A percentile compares a stretch with the other conserved stretches of the same genome.
Conservation (phyloP, 2,888 invertebrate genomes). For the Limnephilus lunatus region DNA sequence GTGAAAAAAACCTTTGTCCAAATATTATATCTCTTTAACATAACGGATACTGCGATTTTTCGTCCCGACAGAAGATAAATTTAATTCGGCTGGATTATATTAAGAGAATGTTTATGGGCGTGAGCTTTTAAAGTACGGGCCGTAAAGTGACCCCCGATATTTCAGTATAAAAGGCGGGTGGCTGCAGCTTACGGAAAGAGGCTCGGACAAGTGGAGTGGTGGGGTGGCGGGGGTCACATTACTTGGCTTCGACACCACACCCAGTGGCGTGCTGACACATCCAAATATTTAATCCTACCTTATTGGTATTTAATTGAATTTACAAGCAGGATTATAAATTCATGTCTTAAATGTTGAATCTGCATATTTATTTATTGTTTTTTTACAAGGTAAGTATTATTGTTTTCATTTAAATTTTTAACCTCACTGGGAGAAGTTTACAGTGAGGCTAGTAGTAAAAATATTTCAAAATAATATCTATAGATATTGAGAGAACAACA, state of each 20-base stretch:
- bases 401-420: too few relatives aligned
- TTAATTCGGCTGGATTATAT: conserved; percentile 35
- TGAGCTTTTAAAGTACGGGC: conserved; percentile 48
- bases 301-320: not conserved
- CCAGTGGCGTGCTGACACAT: conserved; percentile 6
- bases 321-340: not conserved
- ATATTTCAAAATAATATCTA: too few relatives aligned
- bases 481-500: too few relatives aligned
- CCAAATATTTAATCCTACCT: not conserved
- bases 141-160: conserved; percentile 43
- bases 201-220: not conserved
- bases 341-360: too few relatives aligned
- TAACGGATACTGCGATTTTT: conserved; percentile 36
- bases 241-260: conserved; percentile 2
- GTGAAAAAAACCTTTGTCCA: not conserved
- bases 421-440: too few relatives aligned
- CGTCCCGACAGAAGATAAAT: conserved; percentile 28
- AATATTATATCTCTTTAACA: conserved; percentile 4
- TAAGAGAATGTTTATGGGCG: conserved; percentile 56
- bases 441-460: too few relatives aligned
- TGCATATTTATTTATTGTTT: too few relatives aligned
- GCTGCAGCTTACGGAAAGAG: not conserved
- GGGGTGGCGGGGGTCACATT: not conserved
- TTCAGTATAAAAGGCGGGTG: conserved; percentile 9
- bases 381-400: too few relatives aligned